Conservation (phyloP, 2,888 invertebrate genomes). For the Aromia moschata region DNA sequence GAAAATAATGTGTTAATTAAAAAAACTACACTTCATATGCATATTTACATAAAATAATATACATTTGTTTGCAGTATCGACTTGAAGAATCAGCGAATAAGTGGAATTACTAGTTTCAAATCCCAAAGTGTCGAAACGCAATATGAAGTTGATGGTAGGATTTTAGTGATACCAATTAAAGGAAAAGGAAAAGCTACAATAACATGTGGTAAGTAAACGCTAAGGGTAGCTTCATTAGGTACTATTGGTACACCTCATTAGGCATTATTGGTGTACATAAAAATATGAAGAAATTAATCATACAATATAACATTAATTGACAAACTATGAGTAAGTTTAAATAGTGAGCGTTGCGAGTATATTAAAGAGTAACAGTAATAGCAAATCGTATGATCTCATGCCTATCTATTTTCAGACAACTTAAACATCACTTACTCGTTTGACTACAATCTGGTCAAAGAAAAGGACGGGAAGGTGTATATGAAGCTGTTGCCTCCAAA, state of each 20-base stretch:
- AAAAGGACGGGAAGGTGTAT: conserved; percentile 1
- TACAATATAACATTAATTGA: too few relatives aligned
- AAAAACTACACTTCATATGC: too few relatives aligned
- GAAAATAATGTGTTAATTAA: too few relatives aligned
- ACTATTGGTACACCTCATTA: too few relatives aligned
- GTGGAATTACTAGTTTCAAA: not conserved
- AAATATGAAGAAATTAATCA: too few relatives aligned
- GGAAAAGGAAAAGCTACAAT: conserved; percentile 55
- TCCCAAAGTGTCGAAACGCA: conserved; percentile 30
- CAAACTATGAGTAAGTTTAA: too few relatives aligned
- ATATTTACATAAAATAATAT: too few relatives aligned
- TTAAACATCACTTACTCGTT: not conserved
- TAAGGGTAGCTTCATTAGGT: not conserved
- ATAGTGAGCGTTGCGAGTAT: too few relatives aligned
- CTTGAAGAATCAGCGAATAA: conserved; percentile 2
- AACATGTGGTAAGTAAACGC: conserved; percentile 48
- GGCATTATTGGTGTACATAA: too few relatives aligned
- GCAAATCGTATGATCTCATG: too few relatives aligned
- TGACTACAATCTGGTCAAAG: conserved; percentile 1
- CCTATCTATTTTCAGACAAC: not conserved
- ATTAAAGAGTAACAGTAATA: too few relatives aligned
- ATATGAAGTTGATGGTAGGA: conserved; percentile 54
- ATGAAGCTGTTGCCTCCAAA: not conserved
- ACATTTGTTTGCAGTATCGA: conserved; percentile 14
- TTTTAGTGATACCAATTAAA: conserved; percentile 54